Base-by-base conservation (phyloP, 2,113 vertebrate genomes). In the Paradisaea rubra region DNA sequence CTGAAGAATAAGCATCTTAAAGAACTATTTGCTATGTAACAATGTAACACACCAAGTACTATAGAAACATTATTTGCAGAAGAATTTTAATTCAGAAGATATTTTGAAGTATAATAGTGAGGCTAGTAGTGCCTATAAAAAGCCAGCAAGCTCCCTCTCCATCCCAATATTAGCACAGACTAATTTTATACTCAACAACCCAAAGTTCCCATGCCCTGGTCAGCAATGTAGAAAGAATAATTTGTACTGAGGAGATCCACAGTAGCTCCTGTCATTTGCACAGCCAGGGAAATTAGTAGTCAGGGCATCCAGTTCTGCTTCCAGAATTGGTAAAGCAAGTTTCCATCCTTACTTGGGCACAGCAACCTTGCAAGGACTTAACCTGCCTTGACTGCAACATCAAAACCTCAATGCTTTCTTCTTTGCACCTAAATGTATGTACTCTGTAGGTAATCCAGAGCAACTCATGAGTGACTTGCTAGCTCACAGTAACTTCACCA, bases 361-460 rank as follows among this genome's bases (percentile, higher is more conserved):
- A 65, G 37, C 45, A 65, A 42, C 25, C 52, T 37, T 37, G 33
- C 41, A 79, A 74, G 35, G 37, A 39, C 66, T 79, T 54, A 11
- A 9, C 33, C 54, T 53, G 25, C 50, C 66, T 20, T 54, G 52
- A 35, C 0, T 73, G 41, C 44, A 72, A 31, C 44, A 52, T 28
- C 27, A 35, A 81, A 79, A 31, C 64, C 27, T 47, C 15, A 50
- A 0, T 1, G 56, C 4, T 2, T 50, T 68, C 60, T 18, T 74
- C 17, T 6, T 7, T 52, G 30, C 24, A 59, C 31, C 8, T 39
- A 15, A 14, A 23, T 2, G 23, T 11, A 59, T 0, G 3, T 4
- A 42, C 23, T 65, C 42, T 3, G 13, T 13, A 70, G 37, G 28
- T 6, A 77, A 89, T 1, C 15, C 30, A 63, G 0, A 44, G 13